These are phyloP conservation scores for Marcusenius ussheri DNA, from an alignment of 2,113 vertebrate genomes.

Conservation along the genomic window DNA sequence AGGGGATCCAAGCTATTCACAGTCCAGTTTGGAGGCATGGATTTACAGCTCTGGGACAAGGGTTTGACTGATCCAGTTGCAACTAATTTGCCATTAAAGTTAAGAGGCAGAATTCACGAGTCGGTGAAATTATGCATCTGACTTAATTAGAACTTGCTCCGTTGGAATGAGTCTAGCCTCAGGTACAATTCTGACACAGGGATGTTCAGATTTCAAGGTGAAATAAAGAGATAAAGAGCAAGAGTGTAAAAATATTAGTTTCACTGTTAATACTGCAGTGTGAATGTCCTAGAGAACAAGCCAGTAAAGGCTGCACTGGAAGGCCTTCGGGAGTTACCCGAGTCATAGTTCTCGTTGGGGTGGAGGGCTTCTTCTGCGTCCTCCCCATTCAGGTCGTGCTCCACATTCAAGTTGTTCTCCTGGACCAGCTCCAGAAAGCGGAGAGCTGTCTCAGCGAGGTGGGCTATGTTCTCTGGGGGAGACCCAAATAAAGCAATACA, in stretches of 20 bases:
- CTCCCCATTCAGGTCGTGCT: conserved; percentile 81
- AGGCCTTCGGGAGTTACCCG: conserved; percentile 58
- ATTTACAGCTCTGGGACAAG: neutral
- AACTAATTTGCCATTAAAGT: neutral
- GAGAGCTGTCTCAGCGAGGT: conserved; percentile 91
- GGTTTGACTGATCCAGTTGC: neutral
- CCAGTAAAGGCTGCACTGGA: neutral
- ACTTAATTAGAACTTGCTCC: neutral
- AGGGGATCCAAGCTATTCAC: neutral
- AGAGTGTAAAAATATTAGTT: neutral
- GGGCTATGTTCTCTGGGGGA: conserved; percentile 85
- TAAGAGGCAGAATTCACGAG: neutral
- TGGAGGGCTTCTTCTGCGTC: conserved; percentile 81
- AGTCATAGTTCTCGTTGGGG: conserved; percentile 91
- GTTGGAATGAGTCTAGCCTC: neutral
- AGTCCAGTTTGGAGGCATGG: neutral
- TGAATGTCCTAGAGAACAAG: neutral
- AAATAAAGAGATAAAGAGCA: neutral
- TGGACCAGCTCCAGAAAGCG: conserved; percentile 94
- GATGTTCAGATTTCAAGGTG: neutral
- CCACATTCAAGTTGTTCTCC: conserved; percentile 85
- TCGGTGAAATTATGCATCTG: neutral
- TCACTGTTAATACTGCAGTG: neutral
- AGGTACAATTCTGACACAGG: neutral
- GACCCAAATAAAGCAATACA: neutral